Conservation (phyloP, 2,888 invertebrate species). For the Pammene aurita region DNA sequence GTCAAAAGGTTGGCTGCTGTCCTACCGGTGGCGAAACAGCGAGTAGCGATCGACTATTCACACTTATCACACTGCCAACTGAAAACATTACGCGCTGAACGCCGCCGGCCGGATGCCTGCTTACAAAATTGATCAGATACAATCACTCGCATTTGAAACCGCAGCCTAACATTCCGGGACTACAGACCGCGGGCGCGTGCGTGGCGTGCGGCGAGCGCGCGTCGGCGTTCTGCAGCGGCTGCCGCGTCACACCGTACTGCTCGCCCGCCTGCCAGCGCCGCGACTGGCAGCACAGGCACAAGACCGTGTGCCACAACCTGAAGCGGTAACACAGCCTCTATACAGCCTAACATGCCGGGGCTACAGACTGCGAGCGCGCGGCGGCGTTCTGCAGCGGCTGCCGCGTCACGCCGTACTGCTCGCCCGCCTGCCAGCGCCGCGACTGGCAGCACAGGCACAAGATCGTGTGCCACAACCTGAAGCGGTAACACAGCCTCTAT, state of each 20-base stretch:
- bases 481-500: slow-evolving; percentile 51
- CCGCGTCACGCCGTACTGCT: slow-evolving; percentile 71
- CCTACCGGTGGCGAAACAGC: too few relatives aligned
- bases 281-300: slow-evolving; percentile 66
- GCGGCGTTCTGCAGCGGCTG: slow-evolving; percentile 66
- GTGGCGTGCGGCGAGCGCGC: slow-evolving; percentile 61
- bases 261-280: slow-evolving; percentile 59
- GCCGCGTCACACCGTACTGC: slow-evolving; percentile 72
- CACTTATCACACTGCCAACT: too few relatives aligned
- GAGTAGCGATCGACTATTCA: too few relatives aligned
- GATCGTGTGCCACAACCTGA: slow-evolving; percentile 66
- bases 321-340: slow-evolving; percentile 55
- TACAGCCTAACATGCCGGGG: too few relatives aligned
- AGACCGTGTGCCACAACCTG: slow-evolving; percentile 66
- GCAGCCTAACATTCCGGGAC: slow-evolving; percentile 67
- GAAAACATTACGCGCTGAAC: too few relatives aligned
- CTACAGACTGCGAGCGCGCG: slow-evolving; percentile 48
- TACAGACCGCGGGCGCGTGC: slow-evolving; percentile 61
- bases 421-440: slow-evolving; percentile 58
- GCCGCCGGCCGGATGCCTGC: too few relatives aligned
- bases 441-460: slow-evolving; percentile 66
- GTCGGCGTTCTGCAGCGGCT: slow-evolving; percentile 62
- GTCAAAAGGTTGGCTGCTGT: too few relatives aligned
- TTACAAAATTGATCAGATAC: not conserved
- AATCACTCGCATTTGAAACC: slow-evolving; percentile 12